Evolutionary conservation across 2,113 vertebrate species (phyloP).

Genomic region (Tragelaphus scriptus): DNA sequence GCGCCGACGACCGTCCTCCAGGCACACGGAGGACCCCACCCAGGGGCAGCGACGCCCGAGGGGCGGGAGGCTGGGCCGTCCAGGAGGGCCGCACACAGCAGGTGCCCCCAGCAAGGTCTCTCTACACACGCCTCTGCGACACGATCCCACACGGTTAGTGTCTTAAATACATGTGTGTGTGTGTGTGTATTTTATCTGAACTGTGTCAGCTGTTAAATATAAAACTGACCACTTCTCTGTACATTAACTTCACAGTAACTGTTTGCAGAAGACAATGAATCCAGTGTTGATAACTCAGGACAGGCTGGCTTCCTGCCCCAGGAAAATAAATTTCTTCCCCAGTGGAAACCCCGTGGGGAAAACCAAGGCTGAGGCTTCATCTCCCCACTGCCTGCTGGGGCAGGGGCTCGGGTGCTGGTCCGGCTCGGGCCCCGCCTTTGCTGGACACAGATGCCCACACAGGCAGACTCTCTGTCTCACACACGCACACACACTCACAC

Average conservation of each 20-base stretch:
- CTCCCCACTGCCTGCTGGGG: neutral
- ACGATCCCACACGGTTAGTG: slow-evolving; percentile 72
- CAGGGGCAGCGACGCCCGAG: neutral
- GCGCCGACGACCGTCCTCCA: slow-evolving; percentile 41
- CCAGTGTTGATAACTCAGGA: slow-evolving; percentile 78
- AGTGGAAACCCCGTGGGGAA: slow-evolving; percentile 55
- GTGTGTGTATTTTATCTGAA: slow-evolving; percentile 61
- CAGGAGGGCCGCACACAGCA: neutral
- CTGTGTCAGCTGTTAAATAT: slow-evolving; percentile 65
- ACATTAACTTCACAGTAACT: slow-evolving; percentile 80
- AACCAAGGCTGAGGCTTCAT: neutral
- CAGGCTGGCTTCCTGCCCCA: slow-evolving; percentile 34
- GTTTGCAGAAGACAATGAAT: slow-evolving; percentile 74
- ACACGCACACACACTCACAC: neutral
- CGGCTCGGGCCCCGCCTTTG: neutral
- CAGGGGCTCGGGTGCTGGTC: fast-evolving
- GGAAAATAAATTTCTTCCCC: slow-evolving; percentile 46
- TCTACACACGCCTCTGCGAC: slow-evolving; percentile 35
- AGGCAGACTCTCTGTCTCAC: neutral
- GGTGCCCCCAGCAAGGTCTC: fast-evolving
- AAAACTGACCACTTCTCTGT: slow-evolving; percentile 68
- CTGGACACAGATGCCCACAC: neutral
- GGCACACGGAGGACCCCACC: neutral
- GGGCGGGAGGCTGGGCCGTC: neutral
- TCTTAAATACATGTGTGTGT: slow-evolving; percentile 18